phyloP scores from a whole-genome alignment of 2,888 invertebrate genomes.

The Nemotelus pantherinus region DNA sequence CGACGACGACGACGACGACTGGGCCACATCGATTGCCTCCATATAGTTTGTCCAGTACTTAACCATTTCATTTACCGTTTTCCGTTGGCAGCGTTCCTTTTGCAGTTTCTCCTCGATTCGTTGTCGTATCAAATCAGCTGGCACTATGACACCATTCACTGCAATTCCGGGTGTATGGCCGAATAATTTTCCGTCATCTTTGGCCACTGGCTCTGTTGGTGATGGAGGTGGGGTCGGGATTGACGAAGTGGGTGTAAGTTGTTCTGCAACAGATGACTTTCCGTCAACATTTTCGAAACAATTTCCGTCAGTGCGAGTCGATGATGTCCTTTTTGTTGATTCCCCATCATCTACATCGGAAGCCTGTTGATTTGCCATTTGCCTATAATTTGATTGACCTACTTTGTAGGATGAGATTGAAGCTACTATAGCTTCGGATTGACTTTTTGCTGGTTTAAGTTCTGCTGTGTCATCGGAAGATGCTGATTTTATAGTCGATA shows the following conservation, averaged over 20 bases:
- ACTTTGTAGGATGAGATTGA: slow-evolving; percentile 43
- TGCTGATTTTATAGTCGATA: background rate
- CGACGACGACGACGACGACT: background rate
- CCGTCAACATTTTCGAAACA: slow-evolving; percentile 25
- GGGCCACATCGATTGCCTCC: slow-evolving; percentile 9
- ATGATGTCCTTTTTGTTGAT: slow-evolving; percentile 15
- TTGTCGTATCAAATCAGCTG: slow-evolving; percentile 19
- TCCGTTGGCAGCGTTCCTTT: slow-evolving; percentile 36
- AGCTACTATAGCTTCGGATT: slow-evolving; percentile 35
- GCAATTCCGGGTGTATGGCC: slow-evolving; percentile 8
- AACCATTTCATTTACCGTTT: slow-evolving; percentile 49
- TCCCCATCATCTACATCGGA: slow-evolving; percentile 38
- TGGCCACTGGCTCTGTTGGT: background rate
- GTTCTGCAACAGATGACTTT: slow-evolving; percentile 1
- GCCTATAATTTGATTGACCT: slow-evolving; percentile 47
- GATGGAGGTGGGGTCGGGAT: slow-evolving; percentile 2
- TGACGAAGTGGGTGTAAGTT: background rate
- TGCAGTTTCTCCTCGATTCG: slow-evolving; percentile 18
- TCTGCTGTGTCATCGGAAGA: background rate
- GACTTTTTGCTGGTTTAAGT: slow-evolving; percentile 8
- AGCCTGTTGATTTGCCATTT: slow-evolving; percentile 49
- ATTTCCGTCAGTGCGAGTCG: slow-evolving; percentile 37
- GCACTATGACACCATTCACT: slow-evolving; percentile 25
- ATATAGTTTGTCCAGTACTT: slow-evolving; percentile 46
- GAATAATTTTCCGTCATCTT: background rate